These are phyloP conservation scores for Tachyglossus aculeatus DNA, from an alignment of 2,797 vertebrate genomes.

Conservation along the genomic window DNA sequence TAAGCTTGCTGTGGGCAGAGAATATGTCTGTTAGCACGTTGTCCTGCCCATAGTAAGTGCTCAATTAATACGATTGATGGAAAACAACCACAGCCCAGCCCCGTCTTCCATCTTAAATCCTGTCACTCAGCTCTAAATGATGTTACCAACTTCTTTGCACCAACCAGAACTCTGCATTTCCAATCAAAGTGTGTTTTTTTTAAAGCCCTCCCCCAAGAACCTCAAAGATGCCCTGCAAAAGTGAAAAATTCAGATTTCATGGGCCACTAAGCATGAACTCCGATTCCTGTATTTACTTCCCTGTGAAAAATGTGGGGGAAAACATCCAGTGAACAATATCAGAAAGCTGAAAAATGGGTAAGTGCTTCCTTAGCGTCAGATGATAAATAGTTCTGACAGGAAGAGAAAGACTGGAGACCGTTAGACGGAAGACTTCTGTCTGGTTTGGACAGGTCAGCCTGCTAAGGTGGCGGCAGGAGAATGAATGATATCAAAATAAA, in stretches of 20 bases:
- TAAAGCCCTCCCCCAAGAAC: not conserved
- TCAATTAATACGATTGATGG: too few relatives aligned
- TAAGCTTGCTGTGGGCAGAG: too few relatives aligned
- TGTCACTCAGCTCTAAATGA: too few relatives aligned
- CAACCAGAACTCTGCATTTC: not conserved
- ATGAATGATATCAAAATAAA: conserved; percentile 21
- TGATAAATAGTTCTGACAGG: conserved; percentile 24
- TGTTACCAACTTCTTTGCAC: too few relatives aligned
- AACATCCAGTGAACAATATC: not conserved
- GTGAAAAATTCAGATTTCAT: not conserved
- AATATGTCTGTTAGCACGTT: too few relatives aligned
- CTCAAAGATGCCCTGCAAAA: not conserved
- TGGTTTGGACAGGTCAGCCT: conserved; percentile 31
- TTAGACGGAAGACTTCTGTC: conserved; percentile 11
- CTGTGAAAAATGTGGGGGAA: not conserved
- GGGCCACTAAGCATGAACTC: conserved; percentile 1
- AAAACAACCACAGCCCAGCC: too few relatives aligned
- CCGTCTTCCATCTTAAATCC: too few relatives aligned
- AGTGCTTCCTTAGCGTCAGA: not conserved
- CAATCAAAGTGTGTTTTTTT: not conserved
- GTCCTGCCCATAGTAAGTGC: too few relatives aligned
- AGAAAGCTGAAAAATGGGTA: not conserved
- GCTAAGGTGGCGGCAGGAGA: conserved; percentile 32
- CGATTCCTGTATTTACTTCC: not conserved
- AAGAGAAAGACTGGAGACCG: conserved; percentile 8